Conservation (phyloP, 2,888 invertebrate genomes). For the Cryptosula pallasiana region DNA sequence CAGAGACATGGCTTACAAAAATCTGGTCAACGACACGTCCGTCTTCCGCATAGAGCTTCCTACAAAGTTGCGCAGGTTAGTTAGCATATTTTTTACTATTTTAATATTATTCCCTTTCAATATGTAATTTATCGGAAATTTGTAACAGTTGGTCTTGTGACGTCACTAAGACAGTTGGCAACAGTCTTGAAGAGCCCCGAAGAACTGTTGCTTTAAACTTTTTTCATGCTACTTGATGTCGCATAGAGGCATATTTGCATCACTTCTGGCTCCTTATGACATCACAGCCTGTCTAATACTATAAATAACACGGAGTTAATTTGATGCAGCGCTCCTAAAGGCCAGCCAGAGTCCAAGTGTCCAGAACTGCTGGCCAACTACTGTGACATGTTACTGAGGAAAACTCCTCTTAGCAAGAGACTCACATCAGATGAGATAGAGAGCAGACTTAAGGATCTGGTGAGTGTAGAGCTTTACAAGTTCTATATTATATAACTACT, state of each 20-base stretch:
- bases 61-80: slow-evolving; percentile 57
- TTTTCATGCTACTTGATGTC: too few species aligned
- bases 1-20: slow-evolving; percentile 93
- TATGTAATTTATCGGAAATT: too few species aligned
- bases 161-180: too few species aligned
- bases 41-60: slow-evolving; percentile 66
- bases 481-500: too few species aligned
- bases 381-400: slow-evolving; percentile 96
- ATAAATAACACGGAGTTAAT: background rate
- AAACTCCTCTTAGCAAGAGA: slow-evolving; percentile 91
- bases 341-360: slow-evolving; percentile 87
- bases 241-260: too few species aligned
- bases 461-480: too few species aligned
- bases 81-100: background rate
- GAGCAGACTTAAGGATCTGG: slow-evolving; percentile 82
- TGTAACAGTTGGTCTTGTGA: too few species aligned
- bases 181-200: too few species aligned
- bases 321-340: slow-evolving; percentile 38
- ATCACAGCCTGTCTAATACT: background rate
- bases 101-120: too few species aligned
- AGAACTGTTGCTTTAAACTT: too few species aligned
- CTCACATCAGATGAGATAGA: slow-evolving; percentile 96
- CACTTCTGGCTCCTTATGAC: too few species aligned
- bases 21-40: slow-evolving; percentile 94
- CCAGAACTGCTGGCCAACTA: slow-evolving; percentile 97